Percentiles rank a stretch among this genome's conserved stretches.
These are phyloP conservation scores for Melieria crassipennis DNA, from an alignment of 2,888 invertebrate genomes.

Conservation along the genomic window DNA sequence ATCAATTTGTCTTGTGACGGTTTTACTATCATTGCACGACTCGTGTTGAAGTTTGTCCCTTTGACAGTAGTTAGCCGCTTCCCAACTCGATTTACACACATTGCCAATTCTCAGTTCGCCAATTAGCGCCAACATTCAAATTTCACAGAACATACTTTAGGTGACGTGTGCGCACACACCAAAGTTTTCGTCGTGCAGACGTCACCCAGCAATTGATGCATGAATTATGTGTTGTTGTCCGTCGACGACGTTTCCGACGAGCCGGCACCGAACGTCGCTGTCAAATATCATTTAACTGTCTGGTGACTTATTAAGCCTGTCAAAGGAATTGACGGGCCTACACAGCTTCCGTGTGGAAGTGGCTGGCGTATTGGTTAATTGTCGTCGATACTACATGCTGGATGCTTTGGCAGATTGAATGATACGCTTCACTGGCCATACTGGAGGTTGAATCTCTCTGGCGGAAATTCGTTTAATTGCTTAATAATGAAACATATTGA, in stretches of 20 bases:
- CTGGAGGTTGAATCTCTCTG: too few relatives aligned
- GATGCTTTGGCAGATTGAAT: too few relatives aligned
- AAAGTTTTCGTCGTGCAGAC: not conserved
- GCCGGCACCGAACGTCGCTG: not conserved
- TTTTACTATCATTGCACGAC: too few relatives aligned
- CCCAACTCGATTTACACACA: not conserved
- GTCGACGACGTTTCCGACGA: not conserved
- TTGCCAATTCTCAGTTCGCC: not conserved
- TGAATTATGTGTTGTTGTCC: not conserved
- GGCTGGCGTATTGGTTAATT: not conserved
- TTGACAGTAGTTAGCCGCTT: not conserved
- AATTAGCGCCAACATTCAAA: not conserved
- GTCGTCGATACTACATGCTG: not conserved
- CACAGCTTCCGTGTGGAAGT: not conserved
- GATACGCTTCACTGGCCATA: too few relatives aligned
- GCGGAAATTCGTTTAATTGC: too few relatives aligned
- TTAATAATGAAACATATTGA: too few relatives aligned
- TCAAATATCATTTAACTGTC: not conserved
- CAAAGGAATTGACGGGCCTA: not conserved
- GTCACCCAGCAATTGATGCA: not conserved
- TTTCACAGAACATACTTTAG: not conserved
- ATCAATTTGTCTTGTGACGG: too few relatives aligned
- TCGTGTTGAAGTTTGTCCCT: too few relatives aligned
- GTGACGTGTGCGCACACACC: not conserved
- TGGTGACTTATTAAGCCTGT: constrained; percentile 1